Evolutionary conservation across 1,140 invertebrate species (phyloP), one percentile per base, ranked within the genome.

Genomic region (Teleogryllus occipitalis): DNA sequence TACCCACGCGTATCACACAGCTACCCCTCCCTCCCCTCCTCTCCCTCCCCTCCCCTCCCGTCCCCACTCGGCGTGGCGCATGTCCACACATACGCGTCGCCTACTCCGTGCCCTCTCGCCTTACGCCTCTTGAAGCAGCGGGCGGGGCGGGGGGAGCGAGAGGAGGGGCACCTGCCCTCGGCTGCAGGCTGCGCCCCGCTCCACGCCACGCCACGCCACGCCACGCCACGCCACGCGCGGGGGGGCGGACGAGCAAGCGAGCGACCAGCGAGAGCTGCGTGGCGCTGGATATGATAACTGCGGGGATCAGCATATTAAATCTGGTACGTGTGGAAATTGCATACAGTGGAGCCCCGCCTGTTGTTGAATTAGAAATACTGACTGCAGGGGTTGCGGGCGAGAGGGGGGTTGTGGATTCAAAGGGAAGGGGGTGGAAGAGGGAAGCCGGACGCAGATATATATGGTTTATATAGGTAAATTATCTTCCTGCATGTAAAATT

Each of bases 281-380:
- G n/a, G 47, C 21, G 39, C 7, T 27, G 27, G 47, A 48, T 54
- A 77, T 18, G 78, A 78, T 78, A 78, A 78, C 65, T 78, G 78
- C 65, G 22, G 15, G 78, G 78, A 78, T 78, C 78, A 78, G 78
- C 78, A 74, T 78, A 78, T 78, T 78, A 73, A 78, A 78, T 78
- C 78, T 74, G 18, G 78, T 18, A 73, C 12, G 54, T 78, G 78
- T 78, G 78, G 78, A 78, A 78, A 78, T 78, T 78, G 54, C 76
- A 77, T 27, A 21, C 14, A 21, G n/a, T n/a, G 48, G 47, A 47
- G 47, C 18, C 22, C 46, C 8, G 47, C 21, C 46, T 12, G 76
- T 21, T 3, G 21, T 48, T 77, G 47, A 77, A 48, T 47, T 48
- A 77, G 47, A 77, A 76, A 76, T 76, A 21, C 47, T 21, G 14